These are phyloP conservation scores for Scaptomyza reducta DNA, from an alignment of 2,888 invertebrate species.

Conservation along the genomic window DNA sequence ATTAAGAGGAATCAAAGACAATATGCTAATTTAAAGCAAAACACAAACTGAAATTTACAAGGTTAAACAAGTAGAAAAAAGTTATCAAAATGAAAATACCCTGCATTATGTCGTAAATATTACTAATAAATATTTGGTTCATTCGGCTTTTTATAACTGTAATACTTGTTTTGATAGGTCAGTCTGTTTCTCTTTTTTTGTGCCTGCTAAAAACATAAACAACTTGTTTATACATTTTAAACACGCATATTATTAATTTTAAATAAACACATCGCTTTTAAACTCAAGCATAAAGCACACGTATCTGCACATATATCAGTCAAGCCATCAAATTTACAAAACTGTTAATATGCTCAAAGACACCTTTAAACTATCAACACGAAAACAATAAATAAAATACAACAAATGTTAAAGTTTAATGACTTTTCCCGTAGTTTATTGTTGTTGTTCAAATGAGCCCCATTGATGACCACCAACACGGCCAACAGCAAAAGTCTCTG, in stretches of 20 bases:
- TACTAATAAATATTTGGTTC: too few relatives aligned
- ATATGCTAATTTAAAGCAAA: conserved; percentile 21
- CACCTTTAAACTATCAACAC: conserved; percentile 27
- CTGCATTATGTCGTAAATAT: background rate
- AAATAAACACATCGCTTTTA: background rate
- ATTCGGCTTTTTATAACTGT: too few relatives aligned
- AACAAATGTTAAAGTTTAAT: conserved; percentile 51
- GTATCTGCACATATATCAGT: conserved; percentile 21
- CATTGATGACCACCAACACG: conserved; percentile 27
- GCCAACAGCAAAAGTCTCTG: conserved; percentile 6
- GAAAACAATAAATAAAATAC: conserved; percentile 2
- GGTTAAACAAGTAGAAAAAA: background rate
- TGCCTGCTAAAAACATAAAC: too few relatives aligned
- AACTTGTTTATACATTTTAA: background rate
- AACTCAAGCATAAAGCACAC: conserved; percentile 14
- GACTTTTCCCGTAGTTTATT: conserved; percentile 35
- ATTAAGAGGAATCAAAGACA: conserved; percentile 12
- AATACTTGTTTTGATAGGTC: background rate
- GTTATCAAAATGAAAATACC: background rate
- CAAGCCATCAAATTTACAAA: conserved; percentile 42
- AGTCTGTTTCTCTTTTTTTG: too few relatives aligned
- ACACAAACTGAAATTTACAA: conserved; percentile 1
- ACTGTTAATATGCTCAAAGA: conserved; percentile 42
- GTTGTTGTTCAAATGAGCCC: conserved; percentile 5
- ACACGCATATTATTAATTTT: background rate